phyloP scores from a whole-genome alignment of 2,113 vertebrate species.

The Pterocles orientalis region DNA sequence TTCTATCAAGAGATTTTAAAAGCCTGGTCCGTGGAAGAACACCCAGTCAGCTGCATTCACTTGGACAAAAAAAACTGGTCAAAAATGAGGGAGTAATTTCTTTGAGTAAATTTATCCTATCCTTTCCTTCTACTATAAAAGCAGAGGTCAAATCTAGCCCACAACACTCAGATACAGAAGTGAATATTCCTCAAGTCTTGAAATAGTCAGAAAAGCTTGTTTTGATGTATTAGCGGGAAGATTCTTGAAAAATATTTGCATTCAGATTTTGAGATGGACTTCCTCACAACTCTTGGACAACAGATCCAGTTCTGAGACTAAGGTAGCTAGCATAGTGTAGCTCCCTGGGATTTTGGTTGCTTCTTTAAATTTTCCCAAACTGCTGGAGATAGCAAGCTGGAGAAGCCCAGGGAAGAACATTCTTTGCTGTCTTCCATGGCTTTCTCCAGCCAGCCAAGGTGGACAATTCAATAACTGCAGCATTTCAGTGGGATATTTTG shows the following conservation, averaged over 20 bases:
- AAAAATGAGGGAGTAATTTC: background rate
- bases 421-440: background rate
- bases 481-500: background rate
- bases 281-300: background rate
- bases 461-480: background rate
- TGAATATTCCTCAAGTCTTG: background rate
- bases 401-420: background rate
- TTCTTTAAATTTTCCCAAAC: background rate
- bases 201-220: background rate
- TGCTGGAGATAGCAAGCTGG: background rate
- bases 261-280: background rate
- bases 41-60: background rate
- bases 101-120: background rate
- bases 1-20: background rate
- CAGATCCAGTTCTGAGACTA: background rate
- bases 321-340: background rate
- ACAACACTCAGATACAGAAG: background rate
- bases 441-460: background rate
- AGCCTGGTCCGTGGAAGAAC: background rate
- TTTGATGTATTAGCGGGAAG: background rate
- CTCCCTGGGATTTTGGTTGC: background rate
- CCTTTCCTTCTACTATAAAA: background rate
- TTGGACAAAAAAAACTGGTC: background rate
- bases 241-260: background rate
- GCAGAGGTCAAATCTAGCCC: background rate